These are phyloP conservation scores for Alosa alosa DNA, from an alignment of 2,113 vertebrate species.

Conservation along the genomic window DNA sequence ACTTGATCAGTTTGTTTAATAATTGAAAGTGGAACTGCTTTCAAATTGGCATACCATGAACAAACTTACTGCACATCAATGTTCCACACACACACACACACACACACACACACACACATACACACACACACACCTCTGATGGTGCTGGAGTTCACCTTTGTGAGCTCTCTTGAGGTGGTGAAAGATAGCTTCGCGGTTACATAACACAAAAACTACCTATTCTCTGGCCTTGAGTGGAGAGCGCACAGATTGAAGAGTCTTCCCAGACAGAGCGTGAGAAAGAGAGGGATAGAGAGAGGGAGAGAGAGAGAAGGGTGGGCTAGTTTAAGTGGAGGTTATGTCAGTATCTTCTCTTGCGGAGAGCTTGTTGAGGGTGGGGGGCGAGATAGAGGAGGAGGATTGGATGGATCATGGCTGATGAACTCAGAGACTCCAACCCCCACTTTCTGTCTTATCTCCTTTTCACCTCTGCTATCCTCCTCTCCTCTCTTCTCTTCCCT, in stretches of 20 bases:
- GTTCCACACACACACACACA: not conserved
- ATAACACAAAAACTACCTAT: slow-evolving; percentile 59
- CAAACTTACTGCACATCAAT: too few relatives aligned
- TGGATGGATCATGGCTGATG: too few relatives aligned
- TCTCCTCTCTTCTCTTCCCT: not conserved
- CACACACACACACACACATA: not conserved
- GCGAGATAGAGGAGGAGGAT: slow-evolving; percentile 21
- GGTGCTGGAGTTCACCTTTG: not conserved
- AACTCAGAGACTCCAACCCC: too few relatives aligned
- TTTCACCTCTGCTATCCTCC: slow-evolving; percentile 16
- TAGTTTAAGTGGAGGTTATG: too few relatives aligned
- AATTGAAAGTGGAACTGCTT: too few relatives aligned
- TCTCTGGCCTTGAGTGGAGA: too few relatives aligned
- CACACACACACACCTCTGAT: not conserved
- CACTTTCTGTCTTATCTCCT: slow-evolving; percentile 32
- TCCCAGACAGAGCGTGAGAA: too few relatives aligned
- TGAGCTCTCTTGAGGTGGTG: slow-evolving; percentile 6
- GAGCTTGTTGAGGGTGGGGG: slow-evolving; percentile 25
- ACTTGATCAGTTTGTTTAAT: too few relatives aligned
- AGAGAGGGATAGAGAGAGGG: slow-evolving; percentile 40
- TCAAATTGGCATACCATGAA: too few relatives aligned
- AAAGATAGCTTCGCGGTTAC: slow-evolving; percentile 55
- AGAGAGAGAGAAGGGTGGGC: too few relatives aligned
- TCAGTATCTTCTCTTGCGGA: too few relatives aligned
- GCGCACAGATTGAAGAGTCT: too few relatives aligned